Base-by-base conservation (phyloP, 2,888 invertebrate species). In the Podabrus alpinus region DNA sequence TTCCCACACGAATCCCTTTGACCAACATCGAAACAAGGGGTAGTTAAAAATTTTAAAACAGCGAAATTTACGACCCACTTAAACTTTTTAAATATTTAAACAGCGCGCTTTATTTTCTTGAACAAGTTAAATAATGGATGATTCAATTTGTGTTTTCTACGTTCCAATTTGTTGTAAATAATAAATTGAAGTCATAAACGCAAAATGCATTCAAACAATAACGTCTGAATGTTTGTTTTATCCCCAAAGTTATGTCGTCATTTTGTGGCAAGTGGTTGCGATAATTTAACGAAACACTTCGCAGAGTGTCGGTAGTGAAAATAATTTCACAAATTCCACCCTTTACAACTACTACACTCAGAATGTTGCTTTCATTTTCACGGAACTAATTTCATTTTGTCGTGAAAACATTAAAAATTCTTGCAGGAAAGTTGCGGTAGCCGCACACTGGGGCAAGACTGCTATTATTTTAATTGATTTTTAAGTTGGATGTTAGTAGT, bases 221-320 rank as follows among this genome's bases (percentile, higher is more conserved):
- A 24, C 67, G 2, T 16, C 60, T 61, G 60, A 24, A 69, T 60
- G 59, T 69, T 66, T 59, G n/a, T 25, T 62, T 66, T 66, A 25
- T 45, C 62, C 25, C 4, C 9, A 59, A 71, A 69, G 62, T 69
- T 62, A 24, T 66, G 64, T 71, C 21, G 69, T 69, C 59, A 64
- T 66, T 64, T 64, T n/a, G 62, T 3, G 25, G 64, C 64, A 45
- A 45, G 64, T 21, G 45, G 45, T 45, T 21, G 19, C 64, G 64
- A 66, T 71, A 71, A 71, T 71, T 71, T 71, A 64, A 29, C 64
- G 19, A 59, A 62, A 69, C 59, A 25, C 19, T 64, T 62, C 17
- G 21, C 62, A 64, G n/a, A 64, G 21, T 19, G 17, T 64, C 21
- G 19, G 21, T n/a, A 64, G 62, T 64, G 19, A 64, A 64, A 16